Conservation (phyloP, 2,888 invertebrate genomes). For the Drosophila demipolita region DNA sequence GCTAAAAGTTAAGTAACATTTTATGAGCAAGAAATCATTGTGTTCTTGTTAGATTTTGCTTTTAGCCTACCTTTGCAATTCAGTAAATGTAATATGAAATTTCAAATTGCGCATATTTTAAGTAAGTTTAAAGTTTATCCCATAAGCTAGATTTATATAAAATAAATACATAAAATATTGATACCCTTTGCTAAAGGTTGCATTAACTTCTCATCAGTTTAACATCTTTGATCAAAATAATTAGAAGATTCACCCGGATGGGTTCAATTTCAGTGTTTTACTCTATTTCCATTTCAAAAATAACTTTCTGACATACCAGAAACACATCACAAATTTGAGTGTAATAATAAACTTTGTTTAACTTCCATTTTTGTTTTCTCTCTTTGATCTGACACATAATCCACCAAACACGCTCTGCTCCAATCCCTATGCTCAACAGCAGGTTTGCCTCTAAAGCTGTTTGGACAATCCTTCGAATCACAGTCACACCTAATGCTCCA, state of each 20-base stretch:
- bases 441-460: conserved; percentile 22
- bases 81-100: not conserved
- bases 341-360: not conserved
- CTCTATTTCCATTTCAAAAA: not conserved
- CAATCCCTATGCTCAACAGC: conserved; percentile 11
- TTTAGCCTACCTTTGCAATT: not conserved
- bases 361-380: conserved; percentile 3
- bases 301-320: not conserved
- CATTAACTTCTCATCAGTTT: not conserved
- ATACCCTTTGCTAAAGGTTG: not conserved
- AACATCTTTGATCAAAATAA: not conserved
- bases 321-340: not conserved
- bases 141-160: not conserved
- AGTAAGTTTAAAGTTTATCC: not conserved
- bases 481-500: conserved; percentile 7
- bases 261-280: not conserved
- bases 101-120: not conserved
- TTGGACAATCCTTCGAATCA: conserved; percentile 22
- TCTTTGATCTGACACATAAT: conserved; percentile 15
- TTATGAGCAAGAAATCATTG: not conserved
- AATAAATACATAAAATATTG: not conserved
- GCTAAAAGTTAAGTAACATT: not conserved
- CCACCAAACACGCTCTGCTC: not conserved
- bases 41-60: not conserved
- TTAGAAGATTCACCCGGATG: not conserved